Conservation (phyloP, 2,113 vertebrate genomes). For the Sander vitreus region DNA sequence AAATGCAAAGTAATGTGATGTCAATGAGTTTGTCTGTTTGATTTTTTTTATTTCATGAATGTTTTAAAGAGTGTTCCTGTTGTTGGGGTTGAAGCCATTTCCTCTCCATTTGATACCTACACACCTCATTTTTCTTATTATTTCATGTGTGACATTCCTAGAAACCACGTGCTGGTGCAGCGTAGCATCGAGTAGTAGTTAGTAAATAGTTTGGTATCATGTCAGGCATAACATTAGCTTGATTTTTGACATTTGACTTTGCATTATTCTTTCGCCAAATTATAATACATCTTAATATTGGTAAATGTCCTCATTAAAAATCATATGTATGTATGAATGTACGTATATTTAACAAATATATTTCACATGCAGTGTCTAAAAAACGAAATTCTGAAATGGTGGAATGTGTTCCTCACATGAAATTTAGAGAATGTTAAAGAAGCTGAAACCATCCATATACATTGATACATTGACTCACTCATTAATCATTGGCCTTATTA, state of each 20-base stretch:
- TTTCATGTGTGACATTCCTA: background rate
- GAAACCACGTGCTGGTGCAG: background rate
- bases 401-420: background rate
- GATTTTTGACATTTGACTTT: background rate
- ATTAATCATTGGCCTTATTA: background rate
- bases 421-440: background rate
- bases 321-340: background rate
- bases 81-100: background rate
- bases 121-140: background rate
- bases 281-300: background rate
- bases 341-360: background rate
- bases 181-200: too few species aligned
- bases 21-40: background rate
- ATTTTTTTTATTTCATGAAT: background rate
- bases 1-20: background rate
- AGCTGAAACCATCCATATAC: background rate
- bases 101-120: background rate
- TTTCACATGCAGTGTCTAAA: background rate
- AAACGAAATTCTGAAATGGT: background rate
- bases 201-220: too few species aligned
- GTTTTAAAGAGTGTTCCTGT: background rate
- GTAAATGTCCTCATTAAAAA: background rate
- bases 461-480: background rate
- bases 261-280: background rate
- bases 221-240: background rate